Percentiles rank a stretch among this genome's conserved stretches.
phyloP scores from a whole-genome alignment of 1,140 invertebrate genomes.

The Drosophila nigromelanica region DNA sequence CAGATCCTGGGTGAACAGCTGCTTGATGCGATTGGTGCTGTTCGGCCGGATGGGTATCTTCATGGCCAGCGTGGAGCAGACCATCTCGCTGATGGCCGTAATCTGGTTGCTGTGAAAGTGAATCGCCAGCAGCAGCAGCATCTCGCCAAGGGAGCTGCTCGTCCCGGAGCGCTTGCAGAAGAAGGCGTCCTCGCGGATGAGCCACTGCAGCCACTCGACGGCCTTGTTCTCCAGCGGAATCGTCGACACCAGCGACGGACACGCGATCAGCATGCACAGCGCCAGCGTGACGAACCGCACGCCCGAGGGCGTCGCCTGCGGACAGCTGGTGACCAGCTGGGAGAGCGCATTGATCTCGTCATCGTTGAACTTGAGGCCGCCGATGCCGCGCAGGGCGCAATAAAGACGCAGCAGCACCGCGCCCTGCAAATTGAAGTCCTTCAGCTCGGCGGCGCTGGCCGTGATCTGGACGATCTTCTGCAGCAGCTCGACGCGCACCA shows the following conservation, averaged over 20 bases:
- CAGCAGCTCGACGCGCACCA: constrained; percentile 91
- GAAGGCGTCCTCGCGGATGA: constrained; percentile 95
- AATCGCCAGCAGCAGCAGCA: constrained; percentile 97
- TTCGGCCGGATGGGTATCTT: constrained; percentile 96
- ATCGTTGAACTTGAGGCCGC: constrained; percentile 96
- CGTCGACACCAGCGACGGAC: constrained; percentile 92
- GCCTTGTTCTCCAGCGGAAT: constrained; percentile 93
- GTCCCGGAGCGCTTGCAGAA: constrained; percentile 92
- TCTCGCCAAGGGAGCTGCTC: constrained; percentile 96
- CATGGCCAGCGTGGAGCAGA: constrained; percentile 97
- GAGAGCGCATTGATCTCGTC: constrained; percentile 95
- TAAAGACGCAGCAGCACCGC: constrained; percentile 93
- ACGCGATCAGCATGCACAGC: constrained; percentile 97
- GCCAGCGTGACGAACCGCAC: constrained; percentile 96
- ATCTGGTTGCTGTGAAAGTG: constrained; percentile 98
- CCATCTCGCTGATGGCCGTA: constrained; percentile 95
- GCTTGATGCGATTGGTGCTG: constrained; percentile 95
- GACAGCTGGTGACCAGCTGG: constrained; percentile 93
- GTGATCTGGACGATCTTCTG: constrained; percentile 86
- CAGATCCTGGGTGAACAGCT: constrained; percentile 98
- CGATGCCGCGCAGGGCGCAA: constrained; percentile 96
- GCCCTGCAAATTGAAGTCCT: constrained; percentile 90
- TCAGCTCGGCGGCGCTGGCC: constrained; percentile 84
- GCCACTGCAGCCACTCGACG: constrained; percentile 97
- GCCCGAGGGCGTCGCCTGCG: constrained; percentile 94